A percentile compares a stretch with the other conserved stretches of the same genome.
These are phyloP conservation scores for Anguilla rostrata DNA, from an alignment of 2,113 vertebrate species.

Conservation along the genomic window DNA sequence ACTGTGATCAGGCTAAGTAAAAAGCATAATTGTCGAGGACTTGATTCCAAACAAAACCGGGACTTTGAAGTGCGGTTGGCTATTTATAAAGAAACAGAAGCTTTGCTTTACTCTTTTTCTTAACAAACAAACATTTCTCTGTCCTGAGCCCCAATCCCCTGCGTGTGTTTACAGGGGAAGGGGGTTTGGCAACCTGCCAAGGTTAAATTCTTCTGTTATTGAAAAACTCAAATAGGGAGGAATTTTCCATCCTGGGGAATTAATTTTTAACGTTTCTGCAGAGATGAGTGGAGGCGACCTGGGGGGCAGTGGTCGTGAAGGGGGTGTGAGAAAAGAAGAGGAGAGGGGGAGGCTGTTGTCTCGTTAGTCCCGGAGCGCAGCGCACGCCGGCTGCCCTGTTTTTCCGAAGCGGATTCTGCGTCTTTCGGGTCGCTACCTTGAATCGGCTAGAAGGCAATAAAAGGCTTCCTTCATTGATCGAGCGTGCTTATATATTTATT, in stretches of 20 bases:
- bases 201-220: conserved; percentile 71
- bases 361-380: conserved; percentile 9
- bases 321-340: neutral
- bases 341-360: conserved; percentile 19
- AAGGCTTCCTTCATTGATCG: conserved; percentile 55
- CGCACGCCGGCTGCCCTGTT: neutral
- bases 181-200: conserved; percentile 62
- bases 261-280: conserved; percentile 60
- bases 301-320: conserved; percentile 26
- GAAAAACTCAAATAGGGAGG: conserved; percentile 66
- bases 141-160: conserved; percentile 34
- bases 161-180: conserved; percentile 27
- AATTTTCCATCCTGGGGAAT: conserved; percentile 75
- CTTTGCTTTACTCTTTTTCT: conserved; percentile 67
- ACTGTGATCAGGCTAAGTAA: conserved; percentile 64
- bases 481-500: conserved; percentile 49
- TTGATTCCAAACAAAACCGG: conserved; percentile 61
- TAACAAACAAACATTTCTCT: conserved; percentile 70
- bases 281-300: conserved; percentile 49
- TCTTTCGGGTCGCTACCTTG: conserved; percentile 45
- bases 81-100: conserved; percentile 55
- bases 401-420: neutral
- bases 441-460: conserved; percentile 60
- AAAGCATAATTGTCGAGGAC: conserved; percentile 67
- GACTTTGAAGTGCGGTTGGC: conserved; percentile 63